Evolutionary conservation across 2,113 vertebrate species (phyloP).

Genomic region (Hydropotes inermis): DNA sequence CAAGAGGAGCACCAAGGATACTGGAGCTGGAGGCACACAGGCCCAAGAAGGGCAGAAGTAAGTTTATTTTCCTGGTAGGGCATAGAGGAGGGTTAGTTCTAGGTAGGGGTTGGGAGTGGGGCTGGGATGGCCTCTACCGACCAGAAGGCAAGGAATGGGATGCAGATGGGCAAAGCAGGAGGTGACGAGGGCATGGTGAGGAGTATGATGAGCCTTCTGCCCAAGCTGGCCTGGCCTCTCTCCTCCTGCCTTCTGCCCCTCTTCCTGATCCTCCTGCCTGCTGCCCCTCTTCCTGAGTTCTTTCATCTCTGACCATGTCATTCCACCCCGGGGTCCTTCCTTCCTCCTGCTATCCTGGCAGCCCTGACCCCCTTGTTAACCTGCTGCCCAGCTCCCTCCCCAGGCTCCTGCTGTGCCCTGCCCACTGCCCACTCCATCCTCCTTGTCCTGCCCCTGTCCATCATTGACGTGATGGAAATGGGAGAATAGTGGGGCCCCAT

Average conservation of each 20-base stretch:
- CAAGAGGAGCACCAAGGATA: background rate
- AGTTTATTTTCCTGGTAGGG: constrained; percentile 51
- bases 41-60: constrained; percentile 40
- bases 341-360: background rate
- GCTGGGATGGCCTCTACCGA: background rate
- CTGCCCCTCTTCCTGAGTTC: constrained; percentile 1
- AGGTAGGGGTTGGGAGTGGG: background rate
- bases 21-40: background rate
- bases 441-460: background rate
- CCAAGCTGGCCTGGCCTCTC: constrained; percentile 3
- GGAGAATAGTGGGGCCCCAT: constrained; percentile 7
- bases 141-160: constrained; percentile 38
- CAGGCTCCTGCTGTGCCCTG: background rate
- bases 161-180: constrained; percentile 54
- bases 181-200: background rate
- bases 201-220: background rate
- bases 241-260: background rate
- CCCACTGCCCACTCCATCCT: background rate
- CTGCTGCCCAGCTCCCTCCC: background rate
- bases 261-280: background rate
- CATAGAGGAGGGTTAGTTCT: background rate
- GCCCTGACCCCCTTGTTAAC: background rate
- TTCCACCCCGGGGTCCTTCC: background rate
- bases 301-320: background rate
- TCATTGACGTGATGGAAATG: background rate